Base-by-base conservation (phyloP, 2,888 invertebrate genomes). In the Copidosoma aretas region DNA sequence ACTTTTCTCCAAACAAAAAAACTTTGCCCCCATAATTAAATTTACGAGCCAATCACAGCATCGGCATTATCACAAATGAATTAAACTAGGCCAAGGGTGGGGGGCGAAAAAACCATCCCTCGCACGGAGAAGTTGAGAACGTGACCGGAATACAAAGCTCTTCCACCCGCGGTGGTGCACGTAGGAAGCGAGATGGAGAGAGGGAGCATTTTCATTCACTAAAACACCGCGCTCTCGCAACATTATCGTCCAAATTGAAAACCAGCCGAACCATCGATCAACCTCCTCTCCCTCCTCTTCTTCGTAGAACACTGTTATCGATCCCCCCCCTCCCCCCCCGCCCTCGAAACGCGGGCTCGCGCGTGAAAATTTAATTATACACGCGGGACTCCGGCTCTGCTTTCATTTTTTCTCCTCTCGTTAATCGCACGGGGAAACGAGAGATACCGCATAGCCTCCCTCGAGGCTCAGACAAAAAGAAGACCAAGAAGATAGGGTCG, bases 301-400 rank as follows among this genome's bases (percentile, higher is more conserved):
- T 32, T 32, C 8, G 32, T 32, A 32, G 4, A 32, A 32, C 32
- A 3, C 32, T 5, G 32, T 52, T 70, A 70, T 66, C 56, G 70
- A 63, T 56, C 63, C 15, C 19, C 41, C 19, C 19, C 56, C 39
- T 25, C 19, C 12, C 52, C 57, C 15, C 10, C 39, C 8, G 10
- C 41, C 12, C 15, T 17, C 43, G 17, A 46, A 17, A 15, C 12
- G 17, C 43, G 12, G 43, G 49, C 54, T n/a, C 21, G 4, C 53
- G 24, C 63, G 65, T 66, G 59, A 66, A 70, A 70, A 70, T 66
- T 70, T 66, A 70, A 70, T 67, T 67, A 57, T 32, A 19, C 43
- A 15, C 17, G 8, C 15, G 24, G 24, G 24, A 15, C 22, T 22
- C 15, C 53, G 22, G 22, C 10, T 24, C 53, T 54, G 53, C 15